Evolutionary conservation across 1,140 invertebrate genomes (phyloP).

Genomic region (Pristionchus pacificus): DNA sequence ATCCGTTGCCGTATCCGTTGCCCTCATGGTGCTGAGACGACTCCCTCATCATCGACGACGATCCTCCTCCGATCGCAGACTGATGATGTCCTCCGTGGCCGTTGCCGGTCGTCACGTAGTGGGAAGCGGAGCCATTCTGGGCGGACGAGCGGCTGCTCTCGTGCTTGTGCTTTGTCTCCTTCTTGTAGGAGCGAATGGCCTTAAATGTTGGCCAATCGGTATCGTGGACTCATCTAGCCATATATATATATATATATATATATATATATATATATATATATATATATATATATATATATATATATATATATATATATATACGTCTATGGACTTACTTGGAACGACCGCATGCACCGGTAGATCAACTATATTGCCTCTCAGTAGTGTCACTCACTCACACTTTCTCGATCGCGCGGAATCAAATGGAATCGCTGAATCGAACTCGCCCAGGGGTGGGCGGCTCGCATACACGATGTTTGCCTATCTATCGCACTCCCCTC

Average conservation of each 20-base stretch:
- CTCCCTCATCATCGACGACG: conserved; percentile 8
- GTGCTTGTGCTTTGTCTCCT: conserved; percentile 51
- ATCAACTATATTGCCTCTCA: too few relatives aligned
- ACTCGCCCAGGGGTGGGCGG: conserved; percentile 2
- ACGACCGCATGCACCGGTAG: too few relatives aligned
- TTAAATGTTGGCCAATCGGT: conserved; percentile 43
- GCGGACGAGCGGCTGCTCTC: conserved; percentile 35
- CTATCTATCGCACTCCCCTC: conserved; percentile 10
- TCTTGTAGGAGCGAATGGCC: conserved; percentile 44
- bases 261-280: too few relatives aligned
- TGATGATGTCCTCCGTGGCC: conserved; percentile 5
- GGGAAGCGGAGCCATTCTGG: conserved; percentile 12
- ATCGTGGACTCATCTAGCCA: too few relatives aligned
- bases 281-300: too few relatives aligned
- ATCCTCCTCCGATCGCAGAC: too few relatives aligned
- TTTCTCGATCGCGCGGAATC: too few relatives aligned
- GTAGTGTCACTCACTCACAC: too few relatives aligned
- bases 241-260: too few relatives aligned
- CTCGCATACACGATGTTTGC: neutral
- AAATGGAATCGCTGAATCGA: too few relatives aligned
- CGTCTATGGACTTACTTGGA: too few relatives aligned
- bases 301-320: too few relatives aligned
- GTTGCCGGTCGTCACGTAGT: conserved; percentile 19
- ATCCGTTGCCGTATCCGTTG: conserved; percentile 31
- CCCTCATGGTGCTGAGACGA: conserved; percentile 19